phyloP scores from a whole-genome alignment of 2,797 vertebrate genomes.

The Anabacerthia variegaticeps region DNA sequence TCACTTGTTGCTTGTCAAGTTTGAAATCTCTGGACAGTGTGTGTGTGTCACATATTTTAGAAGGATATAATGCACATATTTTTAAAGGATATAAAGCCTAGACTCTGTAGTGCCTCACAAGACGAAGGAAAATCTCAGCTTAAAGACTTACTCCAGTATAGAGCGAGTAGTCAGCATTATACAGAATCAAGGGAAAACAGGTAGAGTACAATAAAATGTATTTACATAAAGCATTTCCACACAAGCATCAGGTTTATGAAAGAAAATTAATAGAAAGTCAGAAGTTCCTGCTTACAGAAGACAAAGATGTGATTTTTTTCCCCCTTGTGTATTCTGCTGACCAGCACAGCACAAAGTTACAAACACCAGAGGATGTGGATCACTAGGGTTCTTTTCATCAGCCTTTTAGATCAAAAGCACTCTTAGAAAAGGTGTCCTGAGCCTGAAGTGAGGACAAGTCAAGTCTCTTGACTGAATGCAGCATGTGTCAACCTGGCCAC shows the following conservation, averaged over 20 bases:
- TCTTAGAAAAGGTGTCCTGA: constrained; percentile 3
- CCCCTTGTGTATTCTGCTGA: not conserved
- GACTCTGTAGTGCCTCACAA: not conserved
- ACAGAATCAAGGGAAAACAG: not conserved
- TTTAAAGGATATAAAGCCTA: not conserved
- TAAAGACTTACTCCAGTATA: not conserved
- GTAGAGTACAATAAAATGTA: not conserved
- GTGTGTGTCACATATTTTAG: accelerated
- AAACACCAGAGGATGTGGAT: accelerated
- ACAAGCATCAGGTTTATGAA: not conserved
- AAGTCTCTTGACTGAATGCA: constrained; percentile 1
- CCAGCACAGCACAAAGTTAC: not conserved
- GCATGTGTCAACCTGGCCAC: constrained; percentile 1
- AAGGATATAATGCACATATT: not conserved
- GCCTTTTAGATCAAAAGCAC: not conserved
- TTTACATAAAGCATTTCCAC: not conserved
- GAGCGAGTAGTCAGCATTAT: not conserved
- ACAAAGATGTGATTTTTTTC: not conserved
- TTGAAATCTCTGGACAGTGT: not conserved
- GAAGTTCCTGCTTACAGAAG: not conserved
- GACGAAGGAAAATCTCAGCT: not conserved
- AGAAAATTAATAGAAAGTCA: not conserved
- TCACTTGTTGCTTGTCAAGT: not conserved
- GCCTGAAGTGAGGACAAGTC: constrained; percentile 11
- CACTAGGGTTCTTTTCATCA: not conserved